Conservation (phyloP, 2,888 invertebrate species). For the Amphipoea lucens region DNA sequence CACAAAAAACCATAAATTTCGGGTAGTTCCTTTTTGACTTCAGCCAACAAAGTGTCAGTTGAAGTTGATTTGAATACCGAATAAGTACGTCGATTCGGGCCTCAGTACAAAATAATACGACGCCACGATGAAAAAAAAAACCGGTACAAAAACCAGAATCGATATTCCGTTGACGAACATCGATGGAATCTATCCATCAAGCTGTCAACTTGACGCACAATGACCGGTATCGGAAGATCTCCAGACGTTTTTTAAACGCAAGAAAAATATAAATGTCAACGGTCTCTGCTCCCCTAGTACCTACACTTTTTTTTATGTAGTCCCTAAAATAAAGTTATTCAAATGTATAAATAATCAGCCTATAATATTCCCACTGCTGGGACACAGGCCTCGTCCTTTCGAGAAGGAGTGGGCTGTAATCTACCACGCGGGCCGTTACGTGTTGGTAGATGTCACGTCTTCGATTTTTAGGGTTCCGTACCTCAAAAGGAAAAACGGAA, state of each 20-base stretch:
- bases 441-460: not conserved
- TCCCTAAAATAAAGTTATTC: not conserved
- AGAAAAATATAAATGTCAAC: slow-evolving; percentile 31
- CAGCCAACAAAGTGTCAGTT: too few species aligned
- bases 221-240: slow-evolving; percentile 35
- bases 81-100: not conserved
- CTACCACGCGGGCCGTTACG: not conserved
- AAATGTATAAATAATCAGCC: not conserved
- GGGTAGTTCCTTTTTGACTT: too few species aligned
- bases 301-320: not conserved
- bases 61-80: slow-evolving; percentile 8
- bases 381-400: not conserved
- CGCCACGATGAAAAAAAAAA: not conserved
- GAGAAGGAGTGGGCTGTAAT: not conserved
- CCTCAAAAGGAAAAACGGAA: too few species aligned
- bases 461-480: too few species aligned
- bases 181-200: slow-evolving; percentile 20
- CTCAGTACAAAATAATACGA: not conserved
- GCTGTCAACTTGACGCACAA: slow-evolving; percentile 22
- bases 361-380: not conserved
- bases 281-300: not conserved
- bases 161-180: slow-evolving; percentile 34
- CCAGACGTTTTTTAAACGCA: slow-evolving; percentile 25
- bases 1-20: too few species aligned
- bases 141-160: slow-evolving; percentile 7